Evolutionary conservation across 2,113 vertebrate genomes (phyloP).

Genomic region (Notarius quadriscutis): DNA sequence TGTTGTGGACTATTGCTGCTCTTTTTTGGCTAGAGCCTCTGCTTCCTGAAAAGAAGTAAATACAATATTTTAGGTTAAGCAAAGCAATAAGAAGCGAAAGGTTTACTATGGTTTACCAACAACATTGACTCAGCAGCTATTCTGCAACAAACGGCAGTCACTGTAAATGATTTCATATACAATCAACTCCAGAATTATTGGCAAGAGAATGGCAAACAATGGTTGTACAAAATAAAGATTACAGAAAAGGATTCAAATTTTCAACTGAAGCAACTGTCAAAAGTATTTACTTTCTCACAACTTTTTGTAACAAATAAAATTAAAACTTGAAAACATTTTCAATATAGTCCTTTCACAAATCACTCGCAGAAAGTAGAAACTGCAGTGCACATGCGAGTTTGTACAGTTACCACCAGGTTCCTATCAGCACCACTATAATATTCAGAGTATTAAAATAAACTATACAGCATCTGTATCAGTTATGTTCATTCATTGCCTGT

Average conservation of each 20-base stretch:
- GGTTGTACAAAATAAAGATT: not conserved
- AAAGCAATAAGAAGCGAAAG: not conserved
- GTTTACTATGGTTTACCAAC: not conserved
- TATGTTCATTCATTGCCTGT: not conserved
- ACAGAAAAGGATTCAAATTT: not conserved
- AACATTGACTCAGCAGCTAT: not conserved
- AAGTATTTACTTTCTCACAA: no score
- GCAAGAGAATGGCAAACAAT: not conserved
- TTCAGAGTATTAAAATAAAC: not conserved
- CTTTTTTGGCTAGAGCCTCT: constrained; percentile 69
- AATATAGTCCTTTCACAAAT: not conserved
- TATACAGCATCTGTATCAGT: not conserved
- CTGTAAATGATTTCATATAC: not conserved
- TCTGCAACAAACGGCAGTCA: not conserved
- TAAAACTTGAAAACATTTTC: not conserved
- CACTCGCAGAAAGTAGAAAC: not conserved
- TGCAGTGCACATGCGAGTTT: not conserved
- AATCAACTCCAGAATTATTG: not conserved
- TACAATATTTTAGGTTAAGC: not conserved
- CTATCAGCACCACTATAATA: not conserved
- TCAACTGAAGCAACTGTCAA: no score
- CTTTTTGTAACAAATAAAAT: not conserved
- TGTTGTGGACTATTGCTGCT: constrained; percentile 66
- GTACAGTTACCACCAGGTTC: not conserved
- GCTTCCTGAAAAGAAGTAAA: constrained; percentile 67